Percentiles rank a stretch among this genome's conserved stretches.
Conservation (phyloP, 2,888 invertebrate species). For the Platycnemis pennipes region DNA sequence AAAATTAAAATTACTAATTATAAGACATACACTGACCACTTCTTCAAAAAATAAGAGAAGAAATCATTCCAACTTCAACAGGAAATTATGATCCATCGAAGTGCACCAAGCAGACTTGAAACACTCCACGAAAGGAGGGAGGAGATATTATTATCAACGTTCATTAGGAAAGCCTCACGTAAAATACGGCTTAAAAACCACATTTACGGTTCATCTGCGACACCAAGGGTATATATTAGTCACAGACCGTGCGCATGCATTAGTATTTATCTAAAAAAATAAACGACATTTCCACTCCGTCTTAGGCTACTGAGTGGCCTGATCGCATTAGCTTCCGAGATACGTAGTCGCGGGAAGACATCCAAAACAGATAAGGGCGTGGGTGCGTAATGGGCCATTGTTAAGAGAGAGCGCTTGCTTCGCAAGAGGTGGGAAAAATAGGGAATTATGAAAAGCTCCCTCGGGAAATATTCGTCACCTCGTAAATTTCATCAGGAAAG, state of each 20-base stretch:
- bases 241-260: background rate
- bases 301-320: background rate
- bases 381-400: constrained; percentile 61
- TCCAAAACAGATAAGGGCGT: constrained; percentile 53
- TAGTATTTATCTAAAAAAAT: constrained; percentile 19
- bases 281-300: background rate
- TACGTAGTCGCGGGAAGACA: constrained; percentile 33
- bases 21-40: no score
- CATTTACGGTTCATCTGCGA: background rate
- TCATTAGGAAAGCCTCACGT: background rate
- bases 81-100: background rate
- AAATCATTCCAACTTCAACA: no score
- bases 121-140: background rate
- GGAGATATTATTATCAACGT: background rate
- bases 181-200: background rate
- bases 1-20: no score
- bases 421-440: constrained; percentile 17
- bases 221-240: constrained; percentile 7
- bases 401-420: constrained; percentile 1
- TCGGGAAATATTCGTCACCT: constrained; percentile 58
- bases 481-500: constrained; percentile 43
- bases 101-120: background rate
- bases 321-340: constrained; percentile 43
- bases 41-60: no score
- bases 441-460: constrained; percentile 51